Evolutionary conservation across 2,888 invertebrate genomes (phyloP).

Genomic region (Hypercompe scribonia): DNA sequence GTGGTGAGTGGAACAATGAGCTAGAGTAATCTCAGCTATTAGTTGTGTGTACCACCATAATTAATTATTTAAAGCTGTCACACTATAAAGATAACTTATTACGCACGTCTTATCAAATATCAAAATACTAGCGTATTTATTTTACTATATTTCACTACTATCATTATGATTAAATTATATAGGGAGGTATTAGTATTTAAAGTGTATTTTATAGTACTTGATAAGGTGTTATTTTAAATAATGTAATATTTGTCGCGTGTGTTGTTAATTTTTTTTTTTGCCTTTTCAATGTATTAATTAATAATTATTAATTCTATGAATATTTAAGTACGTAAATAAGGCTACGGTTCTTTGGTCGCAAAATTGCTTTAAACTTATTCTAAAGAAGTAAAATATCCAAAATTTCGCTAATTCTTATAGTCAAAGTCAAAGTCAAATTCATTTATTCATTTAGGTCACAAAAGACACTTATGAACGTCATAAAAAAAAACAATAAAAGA

Average conservation of each 20-base stretch:
- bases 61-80: neutral
- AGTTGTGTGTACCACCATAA: neutral
- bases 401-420: no score
- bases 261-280: no score
- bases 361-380: neutral
- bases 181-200: neutral
- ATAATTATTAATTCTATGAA: no score
- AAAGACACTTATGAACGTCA: no score
- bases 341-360: neutral
- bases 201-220: no score
- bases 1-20: neutral
- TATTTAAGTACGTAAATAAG: neutral
- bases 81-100: neutral
- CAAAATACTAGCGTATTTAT: neutral
- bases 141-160: no score
- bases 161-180: neutral
- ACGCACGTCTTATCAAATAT: neutral
- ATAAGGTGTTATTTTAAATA: no score
- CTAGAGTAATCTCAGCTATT: neutral
- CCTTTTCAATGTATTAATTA: no score
- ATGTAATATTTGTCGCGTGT: no score
- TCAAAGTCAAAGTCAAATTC: no score
- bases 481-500: no score
- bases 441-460: no score
- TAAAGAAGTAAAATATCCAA: neutral